Base-by-base conservation (phyloP, 1,140 invertebrate species). In the Eueides isabella region DNA sequence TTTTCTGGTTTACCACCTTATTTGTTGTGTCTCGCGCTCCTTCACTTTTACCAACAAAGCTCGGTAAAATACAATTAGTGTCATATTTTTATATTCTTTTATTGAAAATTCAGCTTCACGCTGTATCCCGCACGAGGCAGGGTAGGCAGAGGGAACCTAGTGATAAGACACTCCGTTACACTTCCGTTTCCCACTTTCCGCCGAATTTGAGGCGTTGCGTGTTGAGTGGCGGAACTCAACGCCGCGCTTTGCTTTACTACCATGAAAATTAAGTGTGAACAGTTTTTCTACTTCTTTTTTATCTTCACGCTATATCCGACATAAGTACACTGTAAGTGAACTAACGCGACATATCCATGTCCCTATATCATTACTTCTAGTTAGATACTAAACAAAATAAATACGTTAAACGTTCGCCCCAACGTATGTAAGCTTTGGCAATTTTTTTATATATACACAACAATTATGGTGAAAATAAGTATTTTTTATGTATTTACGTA, bases 1-100 rank as follows among this genome's bases (percentile, higher is more conserved):
- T 69, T 69, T 69, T 69, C 67, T 69, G 67, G 67, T 28, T 69
- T 61, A 61, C 67, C 30, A 69, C 44, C 55, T 33, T 61, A 69
- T 69, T 69, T 69, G 30, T 35, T 61, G 67, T 19, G 35, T 41
- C 33, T 33, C 31, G 26, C 23, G 19, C 33, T 29, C 66, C 26
- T 30, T 67, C 41, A 48, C 31, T 67, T 48, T 48, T 67, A 12
- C 16, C 48, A 30, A 67, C 9, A 33, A 9, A 30, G 38, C 38
- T 38, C 28, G 48, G 44, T 48, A 29, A 67, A 28, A 48, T 19
- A 67, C n/a, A 19, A 65, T 65, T 65, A 65, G 31, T 65, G 29
- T 23, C 9, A 23, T 33, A 38, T 19, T 38, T 38, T 33, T 4
- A 65, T 23, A 65, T 33, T 35, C 16, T 33, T 33, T 30, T 31